phyloP scores from a whole-genome alignment of 64 coral and sea anemone genomes.

The Platygyra sinensis region DNA sequence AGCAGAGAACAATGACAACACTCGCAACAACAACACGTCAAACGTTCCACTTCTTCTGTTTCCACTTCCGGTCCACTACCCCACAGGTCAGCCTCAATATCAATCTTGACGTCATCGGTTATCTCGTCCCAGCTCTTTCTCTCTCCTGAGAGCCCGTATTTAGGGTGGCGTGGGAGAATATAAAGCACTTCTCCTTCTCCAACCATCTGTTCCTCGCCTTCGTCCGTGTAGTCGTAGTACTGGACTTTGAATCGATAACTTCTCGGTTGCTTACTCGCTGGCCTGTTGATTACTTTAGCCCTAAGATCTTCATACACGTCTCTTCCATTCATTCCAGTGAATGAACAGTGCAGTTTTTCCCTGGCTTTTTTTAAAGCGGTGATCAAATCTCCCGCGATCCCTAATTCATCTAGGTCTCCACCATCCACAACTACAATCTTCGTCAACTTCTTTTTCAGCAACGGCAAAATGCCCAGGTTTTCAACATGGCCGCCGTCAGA shows the following conservation, averaged over 20 bases:
- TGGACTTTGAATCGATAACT: conserved; percentile 89
- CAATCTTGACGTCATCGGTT: conserved; percentile 34
- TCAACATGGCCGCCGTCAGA: conserved; percentile 82
- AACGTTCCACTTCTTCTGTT: conserved; percentile 55
- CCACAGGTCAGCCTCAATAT: conserved; percentile 61
- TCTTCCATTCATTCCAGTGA: conserved; percentile 56
- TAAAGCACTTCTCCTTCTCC: conserved; percentile 76
- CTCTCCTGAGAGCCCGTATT: not conserved
- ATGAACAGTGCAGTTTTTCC: conserved; percentile 66
- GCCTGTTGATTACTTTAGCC: conserved; percentile 31
- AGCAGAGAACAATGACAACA: conserved; percentile 62
- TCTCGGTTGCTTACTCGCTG: conserved; percentile 25
- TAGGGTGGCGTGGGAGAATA: conserved; percentile 62
- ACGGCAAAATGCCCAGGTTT: conserved; percentile 65
- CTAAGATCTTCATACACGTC: conserved; percentile 61
- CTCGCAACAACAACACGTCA: conserved; percentile 77
- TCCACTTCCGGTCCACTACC: conserved; percentile 73
- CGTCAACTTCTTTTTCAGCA: conserved; percentile 49
- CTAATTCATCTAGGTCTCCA: conserved; percentile 10
- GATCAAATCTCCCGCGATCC: conserved; percentile 41
- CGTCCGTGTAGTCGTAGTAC: conserved; percentile 38
- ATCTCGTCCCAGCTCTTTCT: conserved; percentile 50
- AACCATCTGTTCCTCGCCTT: conserved; percentile 39
- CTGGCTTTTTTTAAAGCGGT: conserved; percentile 43
- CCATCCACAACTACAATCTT: conserved; percentile 66